These are phyloP conservation scores for Drosophila mimetica DNA, from an alignment of 2,888 invertebrate species.

Conservation along the genomic window DNA sequence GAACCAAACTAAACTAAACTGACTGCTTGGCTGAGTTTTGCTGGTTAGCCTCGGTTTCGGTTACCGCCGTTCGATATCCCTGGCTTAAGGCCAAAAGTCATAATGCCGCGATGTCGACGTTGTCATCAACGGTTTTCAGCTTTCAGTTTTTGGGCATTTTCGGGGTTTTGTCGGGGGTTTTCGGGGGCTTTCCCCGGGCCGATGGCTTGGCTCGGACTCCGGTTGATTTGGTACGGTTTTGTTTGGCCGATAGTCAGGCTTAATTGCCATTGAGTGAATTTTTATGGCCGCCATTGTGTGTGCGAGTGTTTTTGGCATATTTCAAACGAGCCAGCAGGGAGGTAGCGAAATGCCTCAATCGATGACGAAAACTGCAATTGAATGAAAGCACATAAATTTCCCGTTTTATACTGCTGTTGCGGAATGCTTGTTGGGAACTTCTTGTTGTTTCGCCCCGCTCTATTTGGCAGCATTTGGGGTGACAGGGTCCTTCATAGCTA, in stretches of 20 bases:
- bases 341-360: constrained; percentile 41
- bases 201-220: constrained; percentile 26
- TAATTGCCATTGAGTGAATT: constrained; percentile 72
- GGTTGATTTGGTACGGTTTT: constrained; percentile 38
- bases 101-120: constrained; percentile 65
- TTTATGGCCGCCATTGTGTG: constrained; percentile 59
- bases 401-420: constrained; percentile 21
- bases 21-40: constrained; percentile 49
- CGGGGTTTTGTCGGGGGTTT: constrained; percentile 1
- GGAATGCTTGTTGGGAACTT: neutral
- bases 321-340: constrained; percentile 49
- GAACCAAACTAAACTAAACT: constrained; percentile 33
- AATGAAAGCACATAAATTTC: constrained; percentile 71
- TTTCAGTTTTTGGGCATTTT: constrained; percentile 1
- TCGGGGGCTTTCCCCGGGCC: constrained; percentile 4
- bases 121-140: constrained; percentile 50
- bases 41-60: constrained; percentile 53
- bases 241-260: constrained; percentile 60
- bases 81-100: constrained; percentile 63
- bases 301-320: constrained; percentile 67
- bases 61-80: constrained; percentile 38
- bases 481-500: constrained; percentile 65
- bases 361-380: constrained; percentile 57
- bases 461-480: constrained; percentile 18
- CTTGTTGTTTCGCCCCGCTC: too few relatives aligned